Evolutionary conservation across 2,888 invertebrate genomes (phyloP).

Genomic region (Pyrrhia umbra): DNA sequence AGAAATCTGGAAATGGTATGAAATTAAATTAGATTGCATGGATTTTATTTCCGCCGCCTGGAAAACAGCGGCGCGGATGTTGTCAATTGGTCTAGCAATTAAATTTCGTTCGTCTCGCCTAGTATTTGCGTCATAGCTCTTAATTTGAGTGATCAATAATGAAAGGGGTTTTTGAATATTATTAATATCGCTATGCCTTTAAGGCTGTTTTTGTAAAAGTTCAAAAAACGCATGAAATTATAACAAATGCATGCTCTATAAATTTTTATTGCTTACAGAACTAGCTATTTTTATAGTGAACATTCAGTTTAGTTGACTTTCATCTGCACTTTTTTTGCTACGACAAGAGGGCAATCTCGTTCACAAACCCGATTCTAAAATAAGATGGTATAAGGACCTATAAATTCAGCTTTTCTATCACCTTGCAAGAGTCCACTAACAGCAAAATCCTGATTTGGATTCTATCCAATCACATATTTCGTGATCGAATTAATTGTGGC

Average conservation of each 20-base stretch:
- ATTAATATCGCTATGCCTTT: background rate
- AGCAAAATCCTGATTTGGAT: background rate
- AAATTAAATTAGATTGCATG: constrained; percentile 2
- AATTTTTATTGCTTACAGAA: too few relatives aligned
- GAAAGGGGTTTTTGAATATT: background rate
- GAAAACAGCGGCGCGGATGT: constrained; percentile 25
- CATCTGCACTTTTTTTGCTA: too few relatives aligned
- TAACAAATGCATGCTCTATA: too few relatives aligned
- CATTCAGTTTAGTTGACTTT: too few relatives aligned
- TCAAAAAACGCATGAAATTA: too few relatives aligned
- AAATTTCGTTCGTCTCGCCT: constrained; percentile 8
- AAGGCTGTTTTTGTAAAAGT: background rate
- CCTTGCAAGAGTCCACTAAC: background rate
- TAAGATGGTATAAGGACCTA: background rate
- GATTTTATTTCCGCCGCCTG: constrained; percentile 22
- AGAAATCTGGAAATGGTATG: constrained; percentile 9
- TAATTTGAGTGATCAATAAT: constrained; percentile 6
- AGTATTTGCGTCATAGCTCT: constrained; percentile 22
- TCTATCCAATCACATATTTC: background rate
- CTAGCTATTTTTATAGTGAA: too few relatives aligned
- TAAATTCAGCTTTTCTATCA: background rate
- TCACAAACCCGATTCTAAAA: background rate
- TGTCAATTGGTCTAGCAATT: constrained; percentile 31
- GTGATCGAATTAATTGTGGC: background rate
- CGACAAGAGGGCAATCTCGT: too few relatives aligned